Conservation (phyloP, 2,888 invertebrate genomes). For the Brenthis ino region DNA sequence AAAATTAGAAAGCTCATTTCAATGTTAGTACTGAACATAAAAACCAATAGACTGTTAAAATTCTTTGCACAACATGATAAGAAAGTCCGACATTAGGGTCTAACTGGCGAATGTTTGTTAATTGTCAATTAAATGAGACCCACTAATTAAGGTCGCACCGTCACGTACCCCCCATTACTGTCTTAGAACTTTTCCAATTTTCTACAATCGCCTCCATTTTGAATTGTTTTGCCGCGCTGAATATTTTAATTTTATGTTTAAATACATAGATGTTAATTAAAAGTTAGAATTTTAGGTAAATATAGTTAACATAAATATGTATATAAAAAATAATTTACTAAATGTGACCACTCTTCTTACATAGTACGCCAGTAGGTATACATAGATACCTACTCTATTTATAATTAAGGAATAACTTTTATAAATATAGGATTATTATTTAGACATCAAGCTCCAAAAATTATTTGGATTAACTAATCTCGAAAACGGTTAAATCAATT, state of each 20-base stretch:
- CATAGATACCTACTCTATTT: no score
- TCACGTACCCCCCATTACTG: constrained; percentile 56
- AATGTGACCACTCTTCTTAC: background rate
- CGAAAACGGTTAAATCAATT: no score
- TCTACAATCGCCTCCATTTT: constrained; percentile 60
- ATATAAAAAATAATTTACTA: background rate
- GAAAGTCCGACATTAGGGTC: constrained; percentile 63
- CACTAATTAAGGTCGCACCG: constrained; percentile 65
- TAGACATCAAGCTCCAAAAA: no score
- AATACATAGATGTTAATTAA: constrained; percentile 20
- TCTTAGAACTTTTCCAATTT: constrained; percentile 75
- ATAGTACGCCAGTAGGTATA: no score
- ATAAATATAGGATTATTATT: no score
- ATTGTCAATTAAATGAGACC: constrained; percentile 68
- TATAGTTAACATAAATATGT: background rate
- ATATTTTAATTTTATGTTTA: constrained; percentile 33
- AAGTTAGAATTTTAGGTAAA: background rate
- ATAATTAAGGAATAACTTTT: no score
- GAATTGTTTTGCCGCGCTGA: constrained; percentile 47
- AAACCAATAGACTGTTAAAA: constrained; percentile 31
- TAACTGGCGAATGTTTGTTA: constrained; percentile 60
- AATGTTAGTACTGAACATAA: constrained; percentile 15
- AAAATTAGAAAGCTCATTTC: constrained; percentile 13
- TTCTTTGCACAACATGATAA: constrained; percentile 36
- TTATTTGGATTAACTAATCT: no score